Percentiles rank a stretch among this genome's conserved stretches.
Evolutionary conservation across 2,113 vertebrate genomes (phyloP).

Genomic region (Anarhynchus alexandrinus): DNA sequence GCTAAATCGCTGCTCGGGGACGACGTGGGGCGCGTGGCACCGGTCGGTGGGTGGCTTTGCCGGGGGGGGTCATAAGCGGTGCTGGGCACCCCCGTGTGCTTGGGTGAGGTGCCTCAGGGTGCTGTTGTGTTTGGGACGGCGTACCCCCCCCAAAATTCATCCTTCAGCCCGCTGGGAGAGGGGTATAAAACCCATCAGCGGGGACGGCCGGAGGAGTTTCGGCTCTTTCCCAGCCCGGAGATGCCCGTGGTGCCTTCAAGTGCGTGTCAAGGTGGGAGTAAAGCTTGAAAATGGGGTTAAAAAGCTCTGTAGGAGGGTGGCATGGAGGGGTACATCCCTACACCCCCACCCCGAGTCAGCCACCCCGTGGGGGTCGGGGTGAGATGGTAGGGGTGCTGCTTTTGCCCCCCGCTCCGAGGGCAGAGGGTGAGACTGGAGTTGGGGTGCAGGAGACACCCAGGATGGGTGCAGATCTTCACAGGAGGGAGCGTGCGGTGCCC

Average conservation of each 20-base stretch:
- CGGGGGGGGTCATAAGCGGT: accelerated
- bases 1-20: not conserved
- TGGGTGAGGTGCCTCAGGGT: not conserved
- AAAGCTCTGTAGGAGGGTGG: not conserved
- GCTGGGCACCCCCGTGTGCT: accelerated
- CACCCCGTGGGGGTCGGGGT: not conserved
- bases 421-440: not conserved
- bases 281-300: not conserved
- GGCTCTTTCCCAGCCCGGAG: not conserved
- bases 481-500: accelerated
- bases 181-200: accelerated
- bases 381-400: accelerated
- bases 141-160: not conserved
- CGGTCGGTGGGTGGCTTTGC: accelerated
- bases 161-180: accelerated
- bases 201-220: not conserved
- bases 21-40: accelerated
- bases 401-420: too few species aligned
- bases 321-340: accelerated
- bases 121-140: not conserved
- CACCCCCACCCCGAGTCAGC: not conserved
- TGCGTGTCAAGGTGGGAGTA: accelerated
- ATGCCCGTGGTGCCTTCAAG: accelerated
- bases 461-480: accelerated
- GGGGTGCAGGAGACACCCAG: not conserved